Base-by-base conservation (phyloP, 2,797 vertebrate species). In the Sebastes melanostomus region DNA sequence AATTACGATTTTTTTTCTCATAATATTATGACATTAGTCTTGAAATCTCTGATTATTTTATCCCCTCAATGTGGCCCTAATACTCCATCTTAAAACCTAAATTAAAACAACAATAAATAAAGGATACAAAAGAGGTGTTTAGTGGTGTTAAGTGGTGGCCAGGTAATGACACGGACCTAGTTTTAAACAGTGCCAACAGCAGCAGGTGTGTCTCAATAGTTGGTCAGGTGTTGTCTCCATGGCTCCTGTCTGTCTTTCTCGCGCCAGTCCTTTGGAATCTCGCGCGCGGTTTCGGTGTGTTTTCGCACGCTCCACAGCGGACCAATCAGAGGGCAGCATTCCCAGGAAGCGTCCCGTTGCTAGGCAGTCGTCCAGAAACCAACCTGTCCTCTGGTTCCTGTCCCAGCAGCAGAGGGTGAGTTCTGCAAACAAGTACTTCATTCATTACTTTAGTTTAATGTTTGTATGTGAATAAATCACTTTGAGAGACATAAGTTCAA, bases 311-410 rank as follows among this genome's bases (percentile, higher is more conserved):
- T 74, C 36, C n/a, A 0, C 55, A 8, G 42, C 6, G 52, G 66
- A 56, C 94, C 88, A 92, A 93, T 94, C 91, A 92, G 72, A 78
- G 62, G 5, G 8, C 66, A 78, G 83, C 8, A 4, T 65, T n/a
- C 54, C 25, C 1, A 11, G 25, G 77, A 2, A 70, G 87, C 91
- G 90, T 88, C 90, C 82, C 74, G 93, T 94, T 93, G 90, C 92
- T 50, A 92, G 67, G 90, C 76, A 36, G 86, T 56, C 24, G 78
- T 32, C 65, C 80, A 6, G 81, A 68, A 29, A 46, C 27, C 75
- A 38, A 38, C 36, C 36, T 72, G 36, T 6, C 50, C 52, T 3
- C 38, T 38, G 13, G 34, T 38, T 38, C 13, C 5, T 38, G 78
- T 75, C 81, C 76, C 10, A 34, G 81, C 72, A 72, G 55, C 10